Percentiles rank a stretch among this genome's conserved stretches.
phyloP scores from a whole-genome alignment of 2,797 vertebrate species.

The Antennarius maculatus region DNA sequence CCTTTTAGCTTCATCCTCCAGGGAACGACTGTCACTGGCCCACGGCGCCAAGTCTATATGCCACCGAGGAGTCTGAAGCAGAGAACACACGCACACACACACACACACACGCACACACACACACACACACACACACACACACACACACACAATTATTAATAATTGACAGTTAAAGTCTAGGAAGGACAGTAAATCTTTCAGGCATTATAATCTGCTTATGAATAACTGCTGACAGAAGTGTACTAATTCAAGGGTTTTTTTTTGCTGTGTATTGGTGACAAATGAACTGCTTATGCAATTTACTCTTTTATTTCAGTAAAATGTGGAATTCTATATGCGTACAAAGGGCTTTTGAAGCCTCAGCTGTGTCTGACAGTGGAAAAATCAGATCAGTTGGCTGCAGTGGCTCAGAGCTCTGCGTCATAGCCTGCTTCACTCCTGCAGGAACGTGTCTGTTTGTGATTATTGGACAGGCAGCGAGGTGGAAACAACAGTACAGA shows the following conservation, averaged over 20 bases:
- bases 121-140: no score
- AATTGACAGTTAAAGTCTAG: no score
- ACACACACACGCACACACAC: slow-evolving; percentile 11
- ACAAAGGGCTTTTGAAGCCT: background rate
- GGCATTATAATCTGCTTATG: slow-evolving; percentile 51
- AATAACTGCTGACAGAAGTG: slow-evolving; percentile 45
- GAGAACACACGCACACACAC: slow-evolving; percentile 20
- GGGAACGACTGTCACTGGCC: slow-evolving; percentile 84
- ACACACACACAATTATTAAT: background rate
- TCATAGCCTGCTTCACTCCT: slow-evolving; percentile 50
- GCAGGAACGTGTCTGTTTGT: slow-evolving; percentile 67
- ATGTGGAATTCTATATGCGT: background rate
- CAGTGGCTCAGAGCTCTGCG: slow-evolving; percentile 37
- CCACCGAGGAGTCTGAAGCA: slow-evolving; percentile 86
- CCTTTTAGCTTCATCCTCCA: slow-evolving; percentile 89
- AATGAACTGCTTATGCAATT: slow-evolving; percentile 37
- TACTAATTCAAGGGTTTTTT: slow-evolving; percentile 29
- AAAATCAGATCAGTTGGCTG: slow-evolving; percentile 21
- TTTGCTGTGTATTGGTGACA: slow-evolving; percentile 27
- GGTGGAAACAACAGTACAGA: slow-evolving; percentile 1
- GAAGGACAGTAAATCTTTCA: slow-evolving; percentile 25
- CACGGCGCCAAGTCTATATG: slow-evolving; percentile 90
- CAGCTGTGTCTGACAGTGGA: slow-evolving; percentile 13
- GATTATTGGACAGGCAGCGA: slow-evolving; percentile 51
- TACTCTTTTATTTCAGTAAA: slow-evolving; percentile 35